Conservation (phyloP, 2,888 invertebrate genomes). For the Alsophila aescularia region DNA sequence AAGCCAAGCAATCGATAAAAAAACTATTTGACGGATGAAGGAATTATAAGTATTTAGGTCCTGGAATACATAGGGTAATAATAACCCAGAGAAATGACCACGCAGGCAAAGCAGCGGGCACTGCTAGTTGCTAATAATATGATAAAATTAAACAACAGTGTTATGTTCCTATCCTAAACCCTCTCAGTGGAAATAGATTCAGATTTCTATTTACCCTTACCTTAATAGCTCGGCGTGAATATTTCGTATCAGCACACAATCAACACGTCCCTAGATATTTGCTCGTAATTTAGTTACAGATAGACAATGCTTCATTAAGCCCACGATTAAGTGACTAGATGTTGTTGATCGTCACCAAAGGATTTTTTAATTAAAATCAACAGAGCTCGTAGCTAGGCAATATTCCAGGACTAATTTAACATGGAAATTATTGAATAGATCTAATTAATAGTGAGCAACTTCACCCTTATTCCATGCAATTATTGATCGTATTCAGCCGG, state of each 20-base stretch:
- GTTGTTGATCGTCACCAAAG: constrained; percentile 19
- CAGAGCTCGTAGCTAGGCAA: constrained; percentile 9
- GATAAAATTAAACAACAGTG: constrained; percentile 3
- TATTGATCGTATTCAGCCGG: constrained; percentile 50
- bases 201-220: constrained; percentile 42
- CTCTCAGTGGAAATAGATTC: constrained; percentile 19
- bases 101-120: too few species aligned
- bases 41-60: too few species aligned
- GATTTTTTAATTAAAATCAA: constrained; percentile 13
- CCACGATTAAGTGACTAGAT: constrained; percentile 39
- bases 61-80: too few species aligned
- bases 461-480: constrained; percentile 43
- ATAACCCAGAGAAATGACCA: too few species aligned
- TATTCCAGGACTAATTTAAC: constrained; percentile 19
- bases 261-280: constrained; percentile 51
- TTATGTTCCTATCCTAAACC: constrained; percentile 1
- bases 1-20: too few species aligned
- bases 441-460: constrained; percentile 22
- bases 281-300: constrained; percentile 51
- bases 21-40: too few species aligned
- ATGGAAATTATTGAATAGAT: constrained; percentile 15
- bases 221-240: constrained; percentile 44
- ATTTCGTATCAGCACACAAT: constrained; percentile 51
- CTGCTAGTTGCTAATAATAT: too few species aligned
- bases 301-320: constrained; percentile 50